Evolutionary conservation across 2,797 vertebrate species (phyloP).

Genomic region (Myiothlypis coronata): DNA sequence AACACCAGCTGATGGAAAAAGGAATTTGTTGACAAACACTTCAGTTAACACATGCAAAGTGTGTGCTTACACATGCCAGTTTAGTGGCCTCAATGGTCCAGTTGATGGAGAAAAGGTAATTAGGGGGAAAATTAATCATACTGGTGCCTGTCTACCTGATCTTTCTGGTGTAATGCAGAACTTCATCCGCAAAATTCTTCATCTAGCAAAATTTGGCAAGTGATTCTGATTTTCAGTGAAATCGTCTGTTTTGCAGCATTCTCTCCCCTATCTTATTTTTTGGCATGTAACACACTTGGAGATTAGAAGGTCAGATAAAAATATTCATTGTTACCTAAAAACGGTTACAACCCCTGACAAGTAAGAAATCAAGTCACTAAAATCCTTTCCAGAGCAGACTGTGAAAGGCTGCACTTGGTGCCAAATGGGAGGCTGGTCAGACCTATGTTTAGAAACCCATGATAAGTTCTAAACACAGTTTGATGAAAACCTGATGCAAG

Average conservation of each 20-base stretch:
- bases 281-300: not conserved
- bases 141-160: slow-evolving; percentile 68
- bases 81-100: slow-evolving; percentile 42
- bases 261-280: not conserved
- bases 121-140: slow-evolving; percentile 65
- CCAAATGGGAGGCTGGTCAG: slow-evolving; percentile 43
- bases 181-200: not conserved
- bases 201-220: slow-evolving; percentile 34
- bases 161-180: slow-evolving; percentile 49
- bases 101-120: slow-evolving; percentile 46
- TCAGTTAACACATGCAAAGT: slow-evolving; percentile 39
- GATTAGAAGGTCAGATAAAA: slow-evolving; percentile 12
- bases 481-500: slow-evolving; percentile 65
- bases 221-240: slow-evolving; percentile 30
- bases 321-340: slow-evolving; percentile 50
- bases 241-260: slow-evolving; percentile 20
- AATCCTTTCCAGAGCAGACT: slow-evolving; percentile 18
- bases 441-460: slow-evolving; percentile 57
- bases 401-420: slow-evolving; percentile 3
- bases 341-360: not conserved
- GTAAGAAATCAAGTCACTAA: slow-evolving; percentile 16
- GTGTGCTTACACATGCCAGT: not conserved
- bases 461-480: slow-evolving; percentile 46
- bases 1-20: slow-evolving; percentile 61
- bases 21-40: slow-evolving; percentile 72